Evolutionary conservation across 2,797 vertebrate species (phyloP), one percentile per base, ranked within the genome.

Genomic region (Pantherophis alleghaniensis): DNA sequence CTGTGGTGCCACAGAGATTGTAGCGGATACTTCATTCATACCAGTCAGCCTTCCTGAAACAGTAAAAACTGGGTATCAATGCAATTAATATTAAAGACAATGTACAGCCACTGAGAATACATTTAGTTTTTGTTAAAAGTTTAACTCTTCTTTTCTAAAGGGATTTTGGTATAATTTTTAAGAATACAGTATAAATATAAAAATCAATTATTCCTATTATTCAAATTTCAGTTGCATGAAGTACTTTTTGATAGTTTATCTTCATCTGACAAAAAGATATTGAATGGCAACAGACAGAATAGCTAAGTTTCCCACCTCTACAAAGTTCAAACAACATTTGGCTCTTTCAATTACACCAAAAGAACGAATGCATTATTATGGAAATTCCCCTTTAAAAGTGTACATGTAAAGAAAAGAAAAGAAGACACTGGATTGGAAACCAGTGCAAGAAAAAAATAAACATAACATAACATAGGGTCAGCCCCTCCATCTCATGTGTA

Each of bases 21-120:
- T 97, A 90, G 98, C 94, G 5, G 98, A 98, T 55, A 97, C 98
- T 97, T 99, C 99, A 95, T 99, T 99, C 99, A 99, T 99, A 94
- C 99, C 99, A 90, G 98, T 97, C 92, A 99, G 98, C 94, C 98
- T 98, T 95, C 98, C 99, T 99, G 97, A 94, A 96, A 97, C 22
- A 94, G 10, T 66, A 86, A 91, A 86, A 47, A n/a, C 3, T 24
- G 26, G n/a, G 20, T 53, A 89, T 91, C 24, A 51, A 57, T 89
- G 18, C 5, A 51, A 28, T 66, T 5, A 55, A 47, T 86, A 60
- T 92, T 0, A 1, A 1, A 93, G 51, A 92, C 96, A 1, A 92
- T 59, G 42, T 93, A 59, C 83, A 20, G 20, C 91, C 86, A 9
- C 10, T 12, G 74, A 22, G 37, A 91, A 91, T 86, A 24, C 5